Percentiles rank a stretch among this genome's conserved stretches.
phyloP scores from a whole-genome alignment of 2,888 invertebrate genomes.

The Doris montereyensis region DNA sequence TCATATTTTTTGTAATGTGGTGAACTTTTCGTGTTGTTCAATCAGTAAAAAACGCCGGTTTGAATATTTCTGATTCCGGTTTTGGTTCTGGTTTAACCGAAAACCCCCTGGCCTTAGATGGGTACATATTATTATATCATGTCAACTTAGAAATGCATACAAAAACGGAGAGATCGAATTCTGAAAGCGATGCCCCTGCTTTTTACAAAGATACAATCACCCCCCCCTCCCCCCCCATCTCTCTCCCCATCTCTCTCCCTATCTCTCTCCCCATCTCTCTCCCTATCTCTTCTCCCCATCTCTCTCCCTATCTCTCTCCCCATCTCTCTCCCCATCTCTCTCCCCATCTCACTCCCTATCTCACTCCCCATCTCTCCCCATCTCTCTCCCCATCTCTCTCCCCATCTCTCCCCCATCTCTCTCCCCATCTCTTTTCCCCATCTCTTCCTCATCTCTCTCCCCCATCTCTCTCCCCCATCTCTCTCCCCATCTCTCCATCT shows the following conservation, averaged over 20 bases:
- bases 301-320: not conserved
- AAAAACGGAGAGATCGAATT: too few relatives aligned
- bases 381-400: not conserved
- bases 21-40: too few relatives aligned
- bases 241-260: not conserved
- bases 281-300: not conserved
- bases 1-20: too few relatives aligned
- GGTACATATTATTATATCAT: too few relatives aligned
- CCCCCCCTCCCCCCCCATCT: not conserved
- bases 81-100: too few relatives aligned
- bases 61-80: too few relatives aligned
- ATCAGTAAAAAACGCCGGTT: too few relatives aligned
- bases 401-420: not conserved
- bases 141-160: too few relatives aligned
- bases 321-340: not conserved
- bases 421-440: not conserved
- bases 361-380: not conserved
- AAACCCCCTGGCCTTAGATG: too few relatives aligned
- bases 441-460: not conserved
- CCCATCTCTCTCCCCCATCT: not conserved
- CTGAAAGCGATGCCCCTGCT: too few relatives aligned
- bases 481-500: not conserved
- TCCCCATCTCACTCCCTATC: not conserved
- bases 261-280: not conserved
- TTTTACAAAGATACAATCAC: too few relatives aligned